A percentile compares a stretch with the other conserved stretches of the same genome.
Evolutionary conservation across 2,113 vertebrate species (phyloP).

Genomic region (Apeltes quadracus): DNA sequence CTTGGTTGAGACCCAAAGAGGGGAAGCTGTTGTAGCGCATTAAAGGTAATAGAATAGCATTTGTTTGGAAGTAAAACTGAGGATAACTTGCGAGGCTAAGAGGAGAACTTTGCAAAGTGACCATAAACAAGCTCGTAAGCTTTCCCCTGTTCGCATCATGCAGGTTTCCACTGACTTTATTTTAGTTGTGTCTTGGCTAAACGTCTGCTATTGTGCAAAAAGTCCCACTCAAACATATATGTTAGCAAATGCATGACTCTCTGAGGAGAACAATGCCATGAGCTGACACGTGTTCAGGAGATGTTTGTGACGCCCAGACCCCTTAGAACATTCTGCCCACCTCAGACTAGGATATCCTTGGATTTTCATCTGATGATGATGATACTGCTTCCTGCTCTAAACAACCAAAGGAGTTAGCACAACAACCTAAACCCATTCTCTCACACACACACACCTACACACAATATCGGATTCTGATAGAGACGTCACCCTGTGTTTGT

Average conservation of each 20-base stretch:
- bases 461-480: conserved; percentile 26
- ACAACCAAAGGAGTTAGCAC: conserved; percentile 22
- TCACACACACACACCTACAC: neutral
- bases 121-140: neutral
- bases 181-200: conserved; percentile 12
- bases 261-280: conserved; percentile 61
- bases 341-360: neutral
- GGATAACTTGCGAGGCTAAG: neutral
- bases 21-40: neutral
- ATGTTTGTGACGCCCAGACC: conserved; percentile 54
- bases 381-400: conserved; percentile 15
- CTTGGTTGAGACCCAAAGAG: no score
- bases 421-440: conserved; percentile 1
- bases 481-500: conserved; percentile 49
- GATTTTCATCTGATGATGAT: conserved; percentile 28
- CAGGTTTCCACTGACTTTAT: neutral
- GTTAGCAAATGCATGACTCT: conserved; percentile 7
- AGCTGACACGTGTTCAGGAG: conserved; percentile 60
- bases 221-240: conserved; percentile 25
- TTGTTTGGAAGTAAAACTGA: neutral
- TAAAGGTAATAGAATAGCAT: neutral
- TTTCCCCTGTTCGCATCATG: neutral
- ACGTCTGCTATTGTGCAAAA: conserved; percentile 7
- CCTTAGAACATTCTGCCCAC: conserved; percentile 25
- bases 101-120: neutral